These are phyloP conservation scores for Anastatus disparis DNA, from an alignment of 1,140 invertebrate genomes.

Conservation along the genomic window DNA sequence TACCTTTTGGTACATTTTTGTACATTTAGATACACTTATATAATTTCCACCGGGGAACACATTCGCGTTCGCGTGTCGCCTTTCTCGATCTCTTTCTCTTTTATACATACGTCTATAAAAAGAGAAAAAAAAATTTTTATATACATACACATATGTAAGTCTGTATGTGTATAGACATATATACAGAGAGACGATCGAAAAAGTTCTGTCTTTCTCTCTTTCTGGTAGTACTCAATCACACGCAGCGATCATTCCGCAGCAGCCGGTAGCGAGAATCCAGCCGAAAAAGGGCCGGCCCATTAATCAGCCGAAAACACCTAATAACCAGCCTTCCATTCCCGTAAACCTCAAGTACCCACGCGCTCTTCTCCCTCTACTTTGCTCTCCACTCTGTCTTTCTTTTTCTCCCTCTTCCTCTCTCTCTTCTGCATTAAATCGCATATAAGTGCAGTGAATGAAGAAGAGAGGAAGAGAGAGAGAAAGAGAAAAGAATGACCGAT, in stretches of 20 bases:
- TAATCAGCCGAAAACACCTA: conserved; percentile 42
- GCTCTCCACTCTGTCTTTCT: conserved; percentile 3
- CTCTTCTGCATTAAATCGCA: conserved; percentile 21
- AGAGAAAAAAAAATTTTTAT: too few relatives aligned
- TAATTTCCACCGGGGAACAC: too few relatives aligned
- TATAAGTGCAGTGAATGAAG: conserved; percentile 18
- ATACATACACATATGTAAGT: too few relatives aligned
- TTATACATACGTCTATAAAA: too few relatives aligned
- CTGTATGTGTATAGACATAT: too few relatives aligned
- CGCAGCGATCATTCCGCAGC: conserved; percentile 33
- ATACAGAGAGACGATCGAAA: neutral
- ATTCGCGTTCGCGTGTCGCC: too few relatives aligned
- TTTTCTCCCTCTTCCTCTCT: neutral
- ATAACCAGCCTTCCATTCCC: conserved; percentile 41
- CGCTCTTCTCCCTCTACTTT: neutral
- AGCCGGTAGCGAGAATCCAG: too few relatives aligned
- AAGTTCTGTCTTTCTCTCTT: neutral
- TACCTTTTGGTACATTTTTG: too few relatives aligned
- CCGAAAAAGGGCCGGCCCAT: conserved; percentile 36
- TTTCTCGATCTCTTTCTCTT: too few relatives aligned
- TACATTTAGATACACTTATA: too few relatives aligned
- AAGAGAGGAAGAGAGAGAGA: conserved; percentile 24
- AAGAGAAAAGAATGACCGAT: conserved; percentile 16
- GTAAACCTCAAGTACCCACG: conserved; percentile 40
- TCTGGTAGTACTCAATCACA: conserved; percentile 23